Base-by-base conservation (phyloP, 2,113 vertebrate genomes). In the Bagarius yarrelli region DNA sequence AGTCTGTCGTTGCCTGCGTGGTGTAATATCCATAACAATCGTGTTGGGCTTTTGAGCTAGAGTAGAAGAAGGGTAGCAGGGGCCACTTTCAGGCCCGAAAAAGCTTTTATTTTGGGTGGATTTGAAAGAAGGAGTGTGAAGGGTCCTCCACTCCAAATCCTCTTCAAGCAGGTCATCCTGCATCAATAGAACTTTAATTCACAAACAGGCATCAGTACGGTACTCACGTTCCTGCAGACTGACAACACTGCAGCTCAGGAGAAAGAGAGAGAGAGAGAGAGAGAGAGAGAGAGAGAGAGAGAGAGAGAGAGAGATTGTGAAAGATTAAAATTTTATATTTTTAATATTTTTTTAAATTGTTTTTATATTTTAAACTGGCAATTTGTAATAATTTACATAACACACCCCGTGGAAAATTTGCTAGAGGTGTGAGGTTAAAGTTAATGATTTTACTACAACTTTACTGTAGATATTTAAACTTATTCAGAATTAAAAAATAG, bases 11-110 rank as follows among this genome's bases (percentile, higher is more conserved):
- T 95, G 95, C 95, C 95, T 91, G 92, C 93, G 91, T 97, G 94
- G 92, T 96, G 94, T 96, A 96, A 98, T 98, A 98, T 98, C 96
- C 97, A 98, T 98, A 96, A 98, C 96, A 98, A 98, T 98, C 95
- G 92, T 95, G 95, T 96, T 94, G 94, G 91, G 94, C 93, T 94
- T 95, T 96, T 95, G 91, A 93, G 94, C 92, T 90, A 56, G 63
- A 67, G 79, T 74, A 71, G 73, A 93, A 93, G 94, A 96, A 61
- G 73, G 40, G 60, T 30, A 94, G 93, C 94, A 96, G 95, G 93
- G 96, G 94, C 96, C 96, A 97, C 95, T 99, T 96, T 94, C 94
- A 96, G 96, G 95, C 96, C 92, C 83, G 94, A 94, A 96, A 95
- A 94, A 94, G 95, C 95, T 97, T 98, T 97, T 97, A 11, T 47